These are phyloP conservation scores for Anhinga rufa DNA, from an alignment of 2,113 vertebrate species.

Conservation along the genomic window DNA sequence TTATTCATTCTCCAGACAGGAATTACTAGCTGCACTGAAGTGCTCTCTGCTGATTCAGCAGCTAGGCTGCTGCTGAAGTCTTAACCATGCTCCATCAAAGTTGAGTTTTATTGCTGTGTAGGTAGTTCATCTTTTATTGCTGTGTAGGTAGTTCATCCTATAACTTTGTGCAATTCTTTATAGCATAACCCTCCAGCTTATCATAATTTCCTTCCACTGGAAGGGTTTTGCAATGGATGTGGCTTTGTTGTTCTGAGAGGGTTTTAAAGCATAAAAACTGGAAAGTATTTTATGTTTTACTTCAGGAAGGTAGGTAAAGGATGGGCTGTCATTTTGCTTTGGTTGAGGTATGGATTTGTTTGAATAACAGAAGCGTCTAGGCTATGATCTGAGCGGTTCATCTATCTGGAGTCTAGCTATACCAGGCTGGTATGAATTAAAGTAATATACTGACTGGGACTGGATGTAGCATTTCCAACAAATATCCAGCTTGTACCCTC, in stretches of 20 bases:
- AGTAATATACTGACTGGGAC: not conserved
- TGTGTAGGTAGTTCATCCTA: not conserved
- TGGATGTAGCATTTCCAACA: not conserved
- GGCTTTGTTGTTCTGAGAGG: not conserved
- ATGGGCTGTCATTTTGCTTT: not conserved
- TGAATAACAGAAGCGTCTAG: not conserved
- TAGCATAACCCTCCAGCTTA: not conserved
- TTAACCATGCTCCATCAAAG: not conserved
- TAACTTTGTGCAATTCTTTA: not conserved
- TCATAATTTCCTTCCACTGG: not conserved
- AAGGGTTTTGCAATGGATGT: not conserved
- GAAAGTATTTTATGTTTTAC: not conserved
- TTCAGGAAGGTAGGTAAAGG: not conserved
- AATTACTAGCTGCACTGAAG: not conserved
- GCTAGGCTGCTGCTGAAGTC: not conserved
- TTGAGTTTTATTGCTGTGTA: not conserved
- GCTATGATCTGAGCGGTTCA: not conserved
- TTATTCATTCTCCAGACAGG: not conserved
- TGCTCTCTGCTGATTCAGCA: constrained; percentile 53
- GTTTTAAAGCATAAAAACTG: not conserved
- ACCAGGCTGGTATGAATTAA: not conserved
- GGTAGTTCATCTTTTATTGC: constrained; percentile 21
- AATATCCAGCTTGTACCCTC: not conserved
- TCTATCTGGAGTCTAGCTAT: not conserved
- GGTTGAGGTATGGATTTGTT: not conserved